These are phyloP conservation scores for Tanytarsus gracilentus DNA, from an alignment of 2,888 invertebrate species.

Conservation along the genomic window DNA sequence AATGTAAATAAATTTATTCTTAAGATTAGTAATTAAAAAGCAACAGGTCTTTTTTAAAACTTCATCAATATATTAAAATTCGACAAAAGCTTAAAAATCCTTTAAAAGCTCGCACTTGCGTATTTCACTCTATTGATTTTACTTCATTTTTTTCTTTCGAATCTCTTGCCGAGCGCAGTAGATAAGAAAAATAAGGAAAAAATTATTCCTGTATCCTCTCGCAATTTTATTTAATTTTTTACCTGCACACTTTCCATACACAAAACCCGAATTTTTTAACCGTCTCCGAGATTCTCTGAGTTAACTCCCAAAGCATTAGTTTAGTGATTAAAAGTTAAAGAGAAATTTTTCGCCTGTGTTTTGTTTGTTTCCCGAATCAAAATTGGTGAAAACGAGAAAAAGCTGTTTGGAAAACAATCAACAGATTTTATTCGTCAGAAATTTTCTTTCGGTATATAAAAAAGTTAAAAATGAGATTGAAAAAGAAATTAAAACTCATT, in stretches of 20 bases:
- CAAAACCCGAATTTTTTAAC: no score
- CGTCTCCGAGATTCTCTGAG: not conserved
- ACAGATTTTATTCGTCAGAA: slow-evolving; percentile 14
- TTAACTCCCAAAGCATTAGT: slow-evolving; percentile 5
- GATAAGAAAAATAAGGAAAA: no score
- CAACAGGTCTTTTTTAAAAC: no score
- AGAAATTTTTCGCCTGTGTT: not conserved
- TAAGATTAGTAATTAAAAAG: no score
- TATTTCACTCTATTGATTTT: slow-evolving; percentile 12
- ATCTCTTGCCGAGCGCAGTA: no score
- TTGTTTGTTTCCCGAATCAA: not conserved
- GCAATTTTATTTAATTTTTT: slow-evolving; percentile 4
- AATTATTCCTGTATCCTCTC: slow-evolving; percentile 1
- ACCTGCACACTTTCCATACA: slow-evolving; percentile 10
- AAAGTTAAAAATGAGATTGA: not conserved
- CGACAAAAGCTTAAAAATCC: not conserved
- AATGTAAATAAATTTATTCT: no score
- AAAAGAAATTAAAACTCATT: not conserved
- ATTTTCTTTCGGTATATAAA: slow-evolving; percentile 9
- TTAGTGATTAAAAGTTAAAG: not conserved
- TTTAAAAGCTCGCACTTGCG: slow-evolving; percentile 4
- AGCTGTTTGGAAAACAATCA: slow-evolving; percentile 19
- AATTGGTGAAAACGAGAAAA: not conserved
- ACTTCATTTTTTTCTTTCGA: not conserved
- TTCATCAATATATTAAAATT: no score